Base-by-base conservation (phyloP, 2,113 vertebrate genomes). In the Eclectus roratus region DNA sequence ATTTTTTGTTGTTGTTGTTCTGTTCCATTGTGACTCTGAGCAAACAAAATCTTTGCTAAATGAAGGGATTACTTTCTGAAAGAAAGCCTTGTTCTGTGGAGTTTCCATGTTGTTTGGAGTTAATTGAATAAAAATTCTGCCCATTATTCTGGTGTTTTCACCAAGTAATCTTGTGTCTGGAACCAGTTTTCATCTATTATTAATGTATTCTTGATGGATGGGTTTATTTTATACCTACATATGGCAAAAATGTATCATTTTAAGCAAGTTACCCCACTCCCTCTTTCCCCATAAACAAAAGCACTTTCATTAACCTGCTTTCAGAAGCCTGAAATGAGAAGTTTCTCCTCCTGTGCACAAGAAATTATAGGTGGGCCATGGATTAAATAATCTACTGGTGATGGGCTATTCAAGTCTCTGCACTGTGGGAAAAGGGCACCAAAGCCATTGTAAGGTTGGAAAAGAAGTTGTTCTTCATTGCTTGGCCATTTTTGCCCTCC, bases 21-120 rank as follows among this genome's bases (percentile, higher is more conserved):
- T 91, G 61, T 80, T 91, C 88, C 37, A 11, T 83, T 79, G 70
- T 92, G 72, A 73, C 85, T 91, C 64, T 52, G 86, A 94, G 76
- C 80, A 97, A 96, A 96, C 84, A 96, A 94, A 91, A 76, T 94
- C 93, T 96, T 97, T 79, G 81, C 78, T 97, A 92, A 96, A 96
- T 93, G 93, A 96, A 95, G 96, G 88, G 84, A 94, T 94, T 95
- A 73, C 83, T 93, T 97, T 94, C 81, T 81, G 94, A 97, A 97
- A 88, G 96, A 78, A 65, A 79, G 73, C 52, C 79, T 91, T 96
- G 65, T 93, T 97, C 82, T 85, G 24, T 90, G 83, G 76, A 88
- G 72, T 96, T 97, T 97, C 33, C 13, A n/a, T 76, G 60, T 95
- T 68, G 15, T 97, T 97, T 95, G 82, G 80, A 95, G 90, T 80